Conservation (phyloP, 2,888 invertebrate species). For the Conistra vaccinii region DNA sequence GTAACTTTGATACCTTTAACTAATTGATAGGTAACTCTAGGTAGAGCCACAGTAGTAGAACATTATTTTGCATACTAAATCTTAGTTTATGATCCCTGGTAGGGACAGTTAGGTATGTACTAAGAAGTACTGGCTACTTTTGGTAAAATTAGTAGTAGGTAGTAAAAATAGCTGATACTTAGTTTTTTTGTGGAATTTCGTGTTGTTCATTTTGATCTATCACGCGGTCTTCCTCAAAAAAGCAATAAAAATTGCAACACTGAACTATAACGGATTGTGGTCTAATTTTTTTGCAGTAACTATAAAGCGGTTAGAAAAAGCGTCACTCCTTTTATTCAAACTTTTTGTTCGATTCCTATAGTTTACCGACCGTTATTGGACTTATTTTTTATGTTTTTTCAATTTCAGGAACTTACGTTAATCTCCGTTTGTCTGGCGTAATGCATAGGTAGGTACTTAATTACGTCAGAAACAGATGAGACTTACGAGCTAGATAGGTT, state of each 20-base stretch:
- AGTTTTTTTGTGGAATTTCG: neutral
- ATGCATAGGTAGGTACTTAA: neutral
- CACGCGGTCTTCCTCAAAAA: slow-evolving; percentile 8
- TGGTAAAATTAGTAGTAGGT: too few species aligned
- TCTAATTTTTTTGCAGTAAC: slow-evolving; percentile 25
- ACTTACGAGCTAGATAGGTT: too few species aligned
- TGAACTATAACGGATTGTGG: neutral
- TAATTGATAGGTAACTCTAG: neutral
- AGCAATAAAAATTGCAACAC: slow-evolving; percentile 11
- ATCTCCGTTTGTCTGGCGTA: neutral
- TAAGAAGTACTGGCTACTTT: neutral
- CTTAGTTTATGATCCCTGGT: neutral
- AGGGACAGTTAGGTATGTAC: neutral
- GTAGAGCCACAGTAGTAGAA: neutral
- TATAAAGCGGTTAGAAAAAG: slow-evolving; percentile 33
- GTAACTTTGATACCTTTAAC: too few species aligned
- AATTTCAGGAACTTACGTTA: neutral
- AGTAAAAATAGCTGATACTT: neutral
- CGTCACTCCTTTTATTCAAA: neutral
- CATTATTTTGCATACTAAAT: slow-evolving; percentile 2
- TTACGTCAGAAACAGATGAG: too few species aligned
- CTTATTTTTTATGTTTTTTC: too few species aligned
- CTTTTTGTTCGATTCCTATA: slow-evolving; percentile 1
- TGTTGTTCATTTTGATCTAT: slow-evolving; percentile 9
- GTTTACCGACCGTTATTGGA: neutral